These are phyloP conservation scores for Tolmerus cingulatus DNA, from an alignment of 2,888 invertebrate species.

Conservation along the genomic window DNA sequence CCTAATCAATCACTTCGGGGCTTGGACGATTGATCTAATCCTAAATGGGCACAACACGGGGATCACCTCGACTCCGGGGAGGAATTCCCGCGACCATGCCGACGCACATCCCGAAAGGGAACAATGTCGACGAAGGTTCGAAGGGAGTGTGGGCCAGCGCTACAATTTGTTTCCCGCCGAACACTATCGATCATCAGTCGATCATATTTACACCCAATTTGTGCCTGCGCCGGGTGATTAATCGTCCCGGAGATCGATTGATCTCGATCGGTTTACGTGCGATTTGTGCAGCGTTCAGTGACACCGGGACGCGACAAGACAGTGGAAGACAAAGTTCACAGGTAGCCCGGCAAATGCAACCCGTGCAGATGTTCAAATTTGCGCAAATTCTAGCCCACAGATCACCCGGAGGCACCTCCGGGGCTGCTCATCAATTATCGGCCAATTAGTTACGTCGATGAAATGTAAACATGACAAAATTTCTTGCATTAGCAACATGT, in stretches of 20 bases:
- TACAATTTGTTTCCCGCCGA: conserved; percentile 48
- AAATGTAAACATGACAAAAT: conserved; percentile 6
- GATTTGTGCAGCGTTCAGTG: background rate
- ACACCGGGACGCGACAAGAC: background rate
- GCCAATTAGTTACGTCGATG: conserved; percentile 23
- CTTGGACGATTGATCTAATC: conserved; percentile 16
- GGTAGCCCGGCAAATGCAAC: background rate
- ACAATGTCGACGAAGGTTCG: background rate
- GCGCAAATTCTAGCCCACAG: background rate
- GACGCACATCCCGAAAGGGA: background rate
- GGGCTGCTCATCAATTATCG: conserved; percentile 27
- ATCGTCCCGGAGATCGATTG: conserved; percentile 30
- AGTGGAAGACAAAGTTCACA: background rate
- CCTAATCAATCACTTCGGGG: conserved; percentile 45
- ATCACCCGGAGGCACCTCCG: background rate
- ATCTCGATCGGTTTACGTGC: conserved; percentile 1
- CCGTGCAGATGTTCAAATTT: background rate
- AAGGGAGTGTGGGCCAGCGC: conserved; percentile 9
- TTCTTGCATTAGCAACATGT: background rate
- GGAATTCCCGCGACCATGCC: background rate
- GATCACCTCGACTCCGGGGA: background rate
- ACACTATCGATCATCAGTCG: conserved; percentile 47
- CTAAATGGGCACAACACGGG: conserved; percentile 35
- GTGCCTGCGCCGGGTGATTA: conserved; percentile 45
- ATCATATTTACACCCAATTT: conserved; percentile 50